Percentiles rank a stretch among this genome's conserved stretches.
phyloP scores from a whole-genome alignment of 2,797 vertebrate species.

The Myotis myotis region DNA sequence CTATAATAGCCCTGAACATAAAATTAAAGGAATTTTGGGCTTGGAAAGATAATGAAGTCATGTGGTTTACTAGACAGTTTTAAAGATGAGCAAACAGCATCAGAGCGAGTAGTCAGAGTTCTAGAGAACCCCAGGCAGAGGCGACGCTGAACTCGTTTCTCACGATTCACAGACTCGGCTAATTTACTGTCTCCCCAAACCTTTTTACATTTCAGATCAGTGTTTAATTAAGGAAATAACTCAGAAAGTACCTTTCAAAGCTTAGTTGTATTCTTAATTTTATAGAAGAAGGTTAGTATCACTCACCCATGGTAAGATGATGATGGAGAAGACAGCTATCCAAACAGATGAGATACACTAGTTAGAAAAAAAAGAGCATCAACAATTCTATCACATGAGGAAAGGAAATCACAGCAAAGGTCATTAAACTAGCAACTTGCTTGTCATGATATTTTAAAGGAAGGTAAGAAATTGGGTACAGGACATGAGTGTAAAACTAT shows the following conservation, averaged over 20 bases:
- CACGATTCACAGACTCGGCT: neutral
- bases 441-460: constrained; percentile 37
- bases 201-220: neutral
- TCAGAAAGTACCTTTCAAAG: neutral
- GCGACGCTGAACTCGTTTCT: neutral
- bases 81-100: neutral
- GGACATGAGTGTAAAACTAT: neutral
- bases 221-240: neutral
- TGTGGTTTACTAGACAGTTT: neutral
- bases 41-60: neutral
- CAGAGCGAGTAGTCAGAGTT: neutral
- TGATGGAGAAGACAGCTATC: neutral
- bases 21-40: neutral
- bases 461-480: neutral
- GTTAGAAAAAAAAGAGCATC: neutral
- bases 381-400: neutral
- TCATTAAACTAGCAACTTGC: neutral
- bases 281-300: neutral
- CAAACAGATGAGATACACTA: neutral
- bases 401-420: constrained; percentile 14
- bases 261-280: neutral
- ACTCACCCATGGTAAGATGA: neutral
- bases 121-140: rapidly evolving
- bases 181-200: neutral
- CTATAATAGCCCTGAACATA: neutral